Percentiles rank a stretch among this genome's conserved stretches.
These are phyloP conservation scores for Gnathonemus longibarbis DNA, from an alignment of 2,113 vertebrate species.

Conservation along the genomic window DNA sequence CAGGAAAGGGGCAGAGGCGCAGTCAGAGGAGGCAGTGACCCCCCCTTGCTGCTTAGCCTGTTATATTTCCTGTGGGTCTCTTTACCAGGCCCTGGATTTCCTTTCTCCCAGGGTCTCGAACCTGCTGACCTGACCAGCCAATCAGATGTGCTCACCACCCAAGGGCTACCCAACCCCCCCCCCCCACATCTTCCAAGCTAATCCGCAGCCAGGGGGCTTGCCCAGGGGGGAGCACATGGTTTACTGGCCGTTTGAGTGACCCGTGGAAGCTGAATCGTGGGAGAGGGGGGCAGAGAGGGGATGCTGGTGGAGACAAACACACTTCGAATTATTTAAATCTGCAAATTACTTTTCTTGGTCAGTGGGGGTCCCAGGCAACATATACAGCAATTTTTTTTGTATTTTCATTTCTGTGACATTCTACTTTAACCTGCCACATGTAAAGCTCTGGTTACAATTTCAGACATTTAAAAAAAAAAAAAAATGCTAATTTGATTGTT, in stretches of 20 bases:
- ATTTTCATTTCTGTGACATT: not conserved
- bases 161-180: not conserved
- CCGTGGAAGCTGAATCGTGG: not conserved
- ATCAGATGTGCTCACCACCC: not conserved
- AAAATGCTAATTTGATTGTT: not conserved
- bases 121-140: not conserved
- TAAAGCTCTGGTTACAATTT: not conserved
- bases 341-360: not conserved
- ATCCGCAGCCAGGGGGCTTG: not conserved
- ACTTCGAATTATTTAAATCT: not conserved
- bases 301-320: not conserved
- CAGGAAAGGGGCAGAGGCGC: not conserved
- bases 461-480: not conserved
- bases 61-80: not conserved
- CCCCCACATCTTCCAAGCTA: not conserved
- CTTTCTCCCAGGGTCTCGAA: not conserved
- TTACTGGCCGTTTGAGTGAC: not conserved
- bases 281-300: not conserved
- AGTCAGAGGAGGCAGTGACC: constrained; percentile 14
- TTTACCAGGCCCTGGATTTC: not conserved
- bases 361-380: not conserved
- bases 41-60: constrained; percentile 33
- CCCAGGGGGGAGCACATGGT: not conserved
- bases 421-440: not conserved
- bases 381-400: not conserved